Conservation (phyloP, 2,888 invertebrate species). For the Chironomus tentans region DNA sequence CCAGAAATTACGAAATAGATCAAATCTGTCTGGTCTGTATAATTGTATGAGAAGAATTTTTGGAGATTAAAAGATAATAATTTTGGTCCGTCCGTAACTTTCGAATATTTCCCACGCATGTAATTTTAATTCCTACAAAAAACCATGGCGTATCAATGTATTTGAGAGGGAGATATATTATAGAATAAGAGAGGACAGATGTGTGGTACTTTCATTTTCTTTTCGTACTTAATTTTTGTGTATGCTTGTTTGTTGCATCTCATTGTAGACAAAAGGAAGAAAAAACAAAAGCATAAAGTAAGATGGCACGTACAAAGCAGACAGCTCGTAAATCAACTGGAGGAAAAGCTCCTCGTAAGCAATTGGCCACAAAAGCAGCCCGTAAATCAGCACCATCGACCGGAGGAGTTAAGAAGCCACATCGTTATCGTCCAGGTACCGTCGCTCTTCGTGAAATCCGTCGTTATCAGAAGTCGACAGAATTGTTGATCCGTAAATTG, state of each 20-base stretch:
- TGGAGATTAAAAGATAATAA: background rate
- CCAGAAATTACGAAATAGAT: background rate
- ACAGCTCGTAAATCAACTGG: constrained; percentile 95
- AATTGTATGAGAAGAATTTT: background rate
- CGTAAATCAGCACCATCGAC: constrained; percentile 92
- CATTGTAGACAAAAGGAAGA: background rate
- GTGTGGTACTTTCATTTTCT: constrained; percentile 14
- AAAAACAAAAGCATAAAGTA: background rate
- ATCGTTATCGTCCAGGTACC: constrained; percentile 94
- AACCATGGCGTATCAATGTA: no score
- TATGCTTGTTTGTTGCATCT: background rate
- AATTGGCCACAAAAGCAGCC: constrained; percentile 59
- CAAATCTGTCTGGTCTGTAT: background rate
- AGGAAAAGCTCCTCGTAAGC: constrained; percentile 83
- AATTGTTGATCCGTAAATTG: constrained; percentile 88
- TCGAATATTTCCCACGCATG: background rate
- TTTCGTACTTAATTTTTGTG: background rate
- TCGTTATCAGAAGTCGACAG: constrained; percentile 93
- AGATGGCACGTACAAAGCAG: constrained; percentile 45
- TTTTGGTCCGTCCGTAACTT: background rate
- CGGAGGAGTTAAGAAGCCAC: constrained; percentile 93
- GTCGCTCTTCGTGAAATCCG: constrained; percentile 95
- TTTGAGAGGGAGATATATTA: background rate
- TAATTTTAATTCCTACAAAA: background rate
- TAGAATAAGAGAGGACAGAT: background rate